Conservation (phyloP, 1,140 invertebrate species). For the Triops longicaudatus region DNA sequence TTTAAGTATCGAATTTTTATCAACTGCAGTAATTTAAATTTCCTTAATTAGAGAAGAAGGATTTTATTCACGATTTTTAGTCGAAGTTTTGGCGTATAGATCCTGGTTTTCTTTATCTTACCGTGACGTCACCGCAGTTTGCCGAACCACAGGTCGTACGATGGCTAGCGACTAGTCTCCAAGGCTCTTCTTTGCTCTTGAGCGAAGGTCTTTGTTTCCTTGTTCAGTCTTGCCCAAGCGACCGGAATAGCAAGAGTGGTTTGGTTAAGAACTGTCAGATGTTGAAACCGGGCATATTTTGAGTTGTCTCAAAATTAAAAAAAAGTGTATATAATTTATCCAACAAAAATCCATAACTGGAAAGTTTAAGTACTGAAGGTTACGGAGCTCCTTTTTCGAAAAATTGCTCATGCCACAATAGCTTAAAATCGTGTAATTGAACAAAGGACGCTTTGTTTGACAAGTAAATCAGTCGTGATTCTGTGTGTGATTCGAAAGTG, state of each 20-base stretch:
- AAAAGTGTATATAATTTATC: too few relatives aligned
- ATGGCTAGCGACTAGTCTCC: neutral
- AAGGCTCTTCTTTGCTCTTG: slow-evolving; percentile 11
- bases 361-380: too few relatives aligned
- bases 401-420: too few relatives aligned
- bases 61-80: too few relatives aligned
- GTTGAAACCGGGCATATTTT: neutral
- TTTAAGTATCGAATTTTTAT: too few relatives aligned
- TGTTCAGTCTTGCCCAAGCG: neutral
- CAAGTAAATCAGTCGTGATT: neutral
- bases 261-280: neutral
- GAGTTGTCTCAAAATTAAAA: too few relatives aligned
- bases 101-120: neutral
- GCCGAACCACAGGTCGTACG: neutral
- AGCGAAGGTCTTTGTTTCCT: neutral
- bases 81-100: neutral
- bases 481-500: neutral
- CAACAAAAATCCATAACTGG: too few relatives aligned
- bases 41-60: too few relatives aligned
- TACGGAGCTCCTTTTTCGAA: too few relatives aligned
- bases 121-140: neutral
- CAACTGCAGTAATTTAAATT: too few relatives aligned
- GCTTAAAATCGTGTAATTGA: too few relatives aligned
- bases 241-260: neutral
- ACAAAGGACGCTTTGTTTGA: neutral